phyloP scores from a whole-genome alignment of 2,113 vertebrate genomes.

The Nettapus auritus region DNA sequence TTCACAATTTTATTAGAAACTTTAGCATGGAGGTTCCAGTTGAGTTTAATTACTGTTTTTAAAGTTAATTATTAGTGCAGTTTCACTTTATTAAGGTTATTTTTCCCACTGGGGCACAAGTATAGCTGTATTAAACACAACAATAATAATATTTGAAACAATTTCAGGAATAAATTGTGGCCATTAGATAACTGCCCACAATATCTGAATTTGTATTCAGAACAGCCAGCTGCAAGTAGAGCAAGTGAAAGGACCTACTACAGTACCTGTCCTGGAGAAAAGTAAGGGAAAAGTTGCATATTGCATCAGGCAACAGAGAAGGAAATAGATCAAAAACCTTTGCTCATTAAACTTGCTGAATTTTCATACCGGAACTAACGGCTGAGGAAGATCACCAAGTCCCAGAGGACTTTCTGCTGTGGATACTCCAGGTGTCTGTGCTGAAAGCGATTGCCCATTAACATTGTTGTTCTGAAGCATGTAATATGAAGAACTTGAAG shows the following conservation, averaged over 20 bases:
- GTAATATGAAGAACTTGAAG: slow-evolving; percentile 33
- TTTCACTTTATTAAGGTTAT: not conserved
- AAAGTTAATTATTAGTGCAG: not conserved
- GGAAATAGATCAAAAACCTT: not conserved
- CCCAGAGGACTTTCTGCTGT: slow-evolving; percentile 20
- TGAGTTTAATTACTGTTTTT: not conserved
- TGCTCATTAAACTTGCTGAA: not conserved
- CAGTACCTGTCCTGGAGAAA: not conserved
- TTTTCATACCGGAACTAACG: slow-evolving; percentile 57
- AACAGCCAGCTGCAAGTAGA: not conserved
- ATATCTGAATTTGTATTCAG: not conserved
- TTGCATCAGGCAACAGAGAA: not conserved
- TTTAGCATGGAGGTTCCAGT: not conserved
- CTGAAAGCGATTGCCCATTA: slow-evolving; percentile 23
- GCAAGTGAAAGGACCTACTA: not conserved
- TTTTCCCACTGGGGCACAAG: not conserved
- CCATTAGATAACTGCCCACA: not conserved
- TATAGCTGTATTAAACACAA: not conserved
- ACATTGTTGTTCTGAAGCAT: slow-evolving; percentile 15
- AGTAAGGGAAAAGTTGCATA: not conserved
- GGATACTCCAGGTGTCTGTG: slow-evolving; percentile 36
- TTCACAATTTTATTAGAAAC: not conserved
- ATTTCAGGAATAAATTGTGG: not conserved
- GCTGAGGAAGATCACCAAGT: not conserved
- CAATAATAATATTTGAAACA: not conserved